These are phyloP conservation scores for Drosophila dives DNA, from an alignment of 2,888 invertebrate genomes.

Conservation along the genomic window DNA sequence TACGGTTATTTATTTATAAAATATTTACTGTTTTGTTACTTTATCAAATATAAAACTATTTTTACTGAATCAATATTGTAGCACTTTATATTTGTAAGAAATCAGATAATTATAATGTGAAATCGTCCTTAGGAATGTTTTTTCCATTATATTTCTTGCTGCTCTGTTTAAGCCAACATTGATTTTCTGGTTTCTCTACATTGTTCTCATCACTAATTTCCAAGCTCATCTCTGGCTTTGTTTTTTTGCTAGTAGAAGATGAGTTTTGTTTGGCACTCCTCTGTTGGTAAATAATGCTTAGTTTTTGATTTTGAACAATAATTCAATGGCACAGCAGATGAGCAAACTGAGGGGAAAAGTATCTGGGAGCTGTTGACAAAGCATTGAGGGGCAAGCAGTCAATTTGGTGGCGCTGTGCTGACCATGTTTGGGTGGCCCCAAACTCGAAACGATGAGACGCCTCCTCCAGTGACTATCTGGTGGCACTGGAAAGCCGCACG, in stretches of 20 bases:
- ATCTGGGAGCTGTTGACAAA: conserved; percentile 38
- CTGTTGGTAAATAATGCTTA: conserved; percentile 71
- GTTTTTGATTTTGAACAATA: conserved; percentile 77
- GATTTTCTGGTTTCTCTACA: background rate
- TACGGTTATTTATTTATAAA: too few species aligned
- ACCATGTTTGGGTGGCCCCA: conserved; percentile 77
- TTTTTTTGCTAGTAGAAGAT: conserved; percentile 32
- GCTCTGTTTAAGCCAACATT: background rate
- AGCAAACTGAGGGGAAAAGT: conserved; percentile 22
- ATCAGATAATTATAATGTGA: background rate
- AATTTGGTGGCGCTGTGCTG: conserved; percentile 72
- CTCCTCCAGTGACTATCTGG: conserved; percentile 34
- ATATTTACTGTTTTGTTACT: background rate
- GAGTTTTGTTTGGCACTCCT: conserved; percentile 64
- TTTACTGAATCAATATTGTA: background rate
- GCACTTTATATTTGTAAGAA: background rate
- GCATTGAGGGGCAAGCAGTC: conserved; percentile 30
- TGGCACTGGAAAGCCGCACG: conserved; percentile 52
- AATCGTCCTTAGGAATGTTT: background rate
- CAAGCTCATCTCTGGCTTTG: conserved; percentile 25
- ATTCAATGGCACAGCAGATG: conserved; percentile 65
- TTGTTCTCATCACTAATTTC: conserved; percentile 3
- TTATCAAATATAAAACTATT: background rate
- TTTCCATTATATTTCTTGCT: background rate
- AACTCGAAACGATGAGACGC: conserved; percentile 47